phyloP scores from a whole-genome alignment of 2,888 invertebrate species.

The Cephus runcator region DNA sequence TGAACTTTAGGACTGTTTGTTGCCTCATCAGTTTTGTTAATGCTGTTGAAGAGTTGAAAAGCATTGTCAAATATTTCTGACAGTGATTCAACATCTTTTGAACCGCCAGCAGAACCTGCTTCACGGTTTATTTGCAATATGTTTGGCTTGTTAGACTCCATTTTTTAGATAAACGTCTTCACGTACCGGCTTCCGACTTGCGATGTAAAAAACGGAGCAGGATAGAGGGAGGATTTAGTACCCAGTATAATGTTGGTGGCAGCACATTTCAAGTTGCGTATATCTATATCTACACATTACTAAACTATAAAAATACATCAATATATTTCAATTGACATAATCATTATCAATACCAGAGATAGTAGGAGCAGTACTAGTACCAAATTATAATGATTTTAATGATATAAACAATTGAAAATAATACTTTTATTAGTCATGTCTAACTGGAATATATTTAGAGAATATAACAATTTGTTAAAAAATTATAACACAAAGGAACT shows the following conservation, averaged over 20 bases:
- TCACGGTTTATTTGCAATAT: background rate
- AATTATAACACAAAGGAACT: too few species aligned
- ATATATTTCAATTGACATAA: background rate
- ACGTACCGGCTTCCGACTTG: background rate
- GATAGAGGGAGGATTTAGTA: background rate
- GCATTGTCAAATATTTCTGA: conserved; percentile 76
- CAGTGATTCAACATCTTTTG: conserved; percentile 55
- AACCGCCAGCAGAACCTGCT: background rate
- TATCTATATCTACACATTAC: background rate
- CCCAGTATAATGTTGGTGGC: background rate
- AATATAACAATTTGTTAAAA: too few species aligned
- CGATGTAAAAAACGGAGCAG: background rate
- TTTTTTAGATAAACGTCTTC: background rate
- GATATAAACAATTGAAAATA: too few species aligned
- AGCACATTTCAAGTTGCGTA: background rate
- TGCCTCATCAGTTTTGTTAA: conserved; percentile 75
- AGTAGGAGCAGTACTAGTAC: background rate
- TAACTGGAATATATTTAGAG: too few species aligned
- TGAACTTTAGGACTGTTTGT: conserved; percentile 78
- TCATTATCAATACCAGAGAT: background rate
- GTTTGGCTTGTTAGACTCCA: background rate
- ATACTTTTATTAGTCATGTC: too few species aligned
- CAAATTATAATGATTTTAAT: background rate
- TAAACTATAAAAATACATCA: background rate
- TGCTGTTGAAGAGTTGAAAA: conserved; percentile 74